Base-by-base conservation (phyloP, 2,888 invertebrate species). In the Patella depressa region DNA sequence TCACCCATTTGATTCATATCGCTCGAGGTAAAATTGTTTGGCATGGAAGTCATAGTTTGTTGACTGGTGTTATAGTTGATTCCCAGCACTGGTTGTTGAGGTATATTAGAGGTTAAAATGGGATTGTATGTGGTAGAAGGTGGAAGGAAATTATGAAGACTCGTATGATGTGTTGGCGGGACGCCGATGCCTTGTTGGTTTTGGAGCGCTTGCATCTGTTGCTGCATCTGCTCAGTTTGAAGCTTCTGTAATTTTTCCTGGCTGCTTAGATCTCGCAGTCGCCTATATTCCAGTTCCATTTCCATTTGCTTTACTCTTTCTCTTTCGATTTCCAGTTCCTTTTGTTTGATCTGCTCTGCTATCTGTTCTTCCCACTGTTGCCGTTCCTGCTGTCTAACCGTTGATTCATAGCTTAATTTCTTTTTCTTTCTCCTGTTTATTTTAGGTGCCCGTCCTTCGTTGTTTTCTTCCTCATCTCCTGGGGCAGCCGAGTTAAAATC, bases 261-360 rank as follows among this genome's bases (percentile, higher is more conserved):
- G 5, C 83, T 84, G 73, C 87, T 87, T 24, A 85, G 77, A 53
- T 87, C 85, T 29, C 86, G 77, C 7, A 83, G 80, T 53, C 85
- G 84, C 70, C 82, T 82, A 59, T 86, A 82, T 72, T 86, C 85
- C 19, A 78, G 73, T 69, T 89, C 89, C 70, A 85, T 84, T 55
- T 87, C 87, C 71, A 83, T 73, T 79, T 86, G 86, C 24, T 82
- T 83, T 34, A 79, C 78, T 29, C 84, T 81, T 72, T 88, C 87
- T 11, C 81, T 80, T 65, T 88, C 88, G 70, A 85, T 81, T 73
- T 84, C 80, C 69, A 77, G 82, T 76, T 88, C 86, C 65, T 82
- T 85, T 71, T 85, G 86, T 12, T 77, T 75, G 29, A 85, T 75
- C 72, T 84, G 82, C 29, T 79, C 82, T 1, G 81, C 73, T 19